A percentile compares a stretch with the other conserved stretches of the same genome.
Conservation (phyloP, 2,888 invertebrate genomes). For the Eristalis intricaria region DNA sequence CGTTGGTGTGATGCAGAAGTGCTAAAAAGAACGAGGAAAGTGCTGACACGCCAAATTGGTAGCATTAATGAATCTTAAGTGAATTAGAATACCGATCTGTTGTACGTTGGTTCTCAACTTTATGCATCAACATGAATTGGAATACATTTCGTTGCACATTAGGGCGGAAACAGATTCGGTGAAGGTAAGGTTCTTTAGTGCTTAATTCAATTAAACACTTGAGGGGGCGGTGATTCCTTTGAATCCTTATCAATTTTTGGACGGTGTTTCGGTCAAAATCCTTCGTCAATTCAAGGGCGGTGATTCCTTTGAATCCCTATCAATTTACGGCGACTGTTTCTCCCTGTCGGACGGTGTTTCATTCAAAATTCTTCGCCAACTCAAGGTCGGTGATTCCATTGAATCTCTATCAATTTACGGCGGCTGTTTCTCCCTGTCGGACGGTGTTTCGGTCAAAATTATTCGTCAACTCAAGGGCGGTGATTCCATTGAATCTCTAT, state of each 20-base stretch:
- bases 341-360: too few species aligned
- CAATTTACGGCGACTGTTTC: too few species aligned
- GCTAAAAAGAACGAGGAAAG: not conserved
- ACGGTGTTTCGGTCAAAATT: too few species aligned
- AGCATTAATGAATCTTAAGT: conserved; percentile 14
- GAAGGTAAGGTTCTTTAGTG: not conserved
- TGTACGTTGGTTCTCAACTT: not conserved
- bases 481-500: too few species aligned
- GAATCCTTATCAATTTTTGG: not conserved
- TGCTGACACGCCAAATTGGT: not conserved
- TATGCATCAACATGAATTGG: not conserved
- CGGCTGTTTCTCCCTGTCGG: too few species aligned
- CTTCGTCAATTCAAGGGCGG: too few species aligned
- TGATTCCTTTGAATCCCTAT: too few species aligned
- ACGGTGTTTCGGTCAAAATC: too few species aligned
- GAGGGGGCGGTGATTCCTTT: not conserved
- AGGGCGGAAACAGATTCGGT: too few species aligned
- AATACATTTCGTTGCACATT: not conserved
- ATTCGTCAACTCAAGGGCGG: too few species aligned
- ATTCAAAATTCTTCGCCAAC: not conserved
- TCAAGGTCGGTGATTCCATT: too few species aligned
- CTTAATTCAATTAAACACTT: not conserved
- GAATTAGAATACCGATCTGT: not conserved
- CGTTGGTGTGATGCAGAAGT: not conserved
- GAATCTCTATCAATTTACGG: too few species aligned